Percentiles rank a stretch among this genome's conserved stretches.
These are phyloP conservation scores for Semicossyphus pulcher DNA, from an alignment of 2,113 vertebrate species.

Conservation along the genomic window DNA sequence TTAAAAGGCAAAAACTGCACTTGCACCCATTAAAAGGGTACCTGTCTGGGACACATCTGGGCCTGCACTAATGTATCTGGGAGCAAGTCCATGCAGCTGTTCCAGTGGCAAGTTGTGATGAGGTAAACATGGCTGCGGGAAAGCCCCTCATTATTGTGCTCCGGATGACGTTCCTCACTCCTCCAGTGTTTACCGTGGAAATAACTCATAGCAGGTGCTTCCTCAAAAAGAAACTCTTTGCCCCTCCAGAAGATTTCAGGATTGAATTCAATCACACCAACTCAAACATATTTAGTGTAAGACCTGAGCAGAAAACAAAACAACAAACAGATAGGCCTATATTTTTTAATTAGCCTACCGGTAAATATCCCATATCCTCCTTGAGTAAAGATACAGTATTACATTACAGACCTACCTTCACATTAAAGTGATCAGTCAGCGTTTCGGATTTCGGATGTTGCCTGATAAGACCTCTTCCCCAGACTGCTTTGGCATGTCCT, in stretches of 20 bases:
- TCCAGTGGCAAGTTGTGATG: slow-evolving; percentile 62
- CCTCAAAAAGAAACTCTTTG: slow-evolving; percentile 71
- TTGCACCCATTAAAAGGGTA: slow-evolving; percentile 32
- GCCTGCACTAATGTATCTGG: slow-evolving; percentile 11
- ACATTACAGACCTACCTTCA: too few relatives aligned
- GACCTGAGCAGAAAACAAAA: too few relatives aligned
- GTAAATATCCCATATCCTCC: too few relatives aligned
- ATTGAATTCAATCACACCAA: slow-evolving; percentile 36
- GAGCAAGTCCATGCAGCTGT: slow-evolving; percentile 75
- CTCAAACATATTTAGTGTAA: slow-evolving; percentile 22
- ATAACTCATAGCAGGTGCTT: slow-evolving; percentile 84
- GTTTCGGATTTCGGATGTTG: too few relatives aligned
- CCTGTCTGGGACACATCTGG: slow-evolving; percentile 57
- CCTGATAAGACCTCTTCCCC: too few relatives aligned
- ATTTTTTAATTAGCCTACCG: too few relatives aligned
- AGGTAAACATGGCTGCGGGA: slow-evolving; percentile 81
- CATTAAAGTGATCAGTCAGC: too few relatives aligned
- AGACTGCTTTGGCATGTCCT: too few relatives aligned
- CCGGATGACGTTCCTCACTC: slow-evolving; percentile 79
- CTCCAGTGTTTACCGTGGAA: slow-evolving; percentile 83
- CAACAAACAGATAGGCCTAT: too few relatives aligned
- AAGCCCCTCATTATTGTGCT: slow-evolving; percentile 83
- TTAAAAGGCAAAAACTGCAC: neutral
- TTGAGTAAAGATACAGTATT: too few relatives aligned
- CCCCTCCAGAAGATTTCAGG: slow-evolving; percentile 71